Evolutionary conservation across 2,888 invertebrate species (phyloP), one percentile per base, ranked within the genome.

Genomic region (Tetragonisca angustula): DNA sequence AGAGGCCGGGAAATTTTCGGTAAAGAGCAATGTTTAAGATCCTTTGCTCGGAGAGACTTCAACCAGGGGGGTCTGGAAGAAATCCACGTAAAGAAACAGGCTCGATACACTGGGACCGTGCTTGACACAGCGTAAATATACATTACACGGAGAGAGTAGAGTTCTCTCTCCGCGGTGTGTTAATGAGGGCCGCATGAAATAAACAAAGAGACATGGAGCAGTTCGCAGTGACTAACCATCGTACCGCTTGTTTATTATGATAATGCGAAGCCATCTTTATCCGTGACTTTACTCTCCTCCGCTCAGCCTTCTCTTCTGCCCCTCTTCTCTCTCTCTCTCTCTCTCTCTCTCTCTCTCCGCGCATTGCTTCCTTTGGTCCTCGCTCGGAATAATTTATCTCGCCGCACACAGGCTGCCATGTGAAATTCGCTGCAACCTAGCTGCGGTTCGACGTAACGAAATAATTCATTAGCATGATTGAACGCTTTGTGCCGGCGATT

Each of bases 251-350:
- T 90, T 90, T 90, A 89, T 90, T 90, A 89, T 90, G 88, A 90
- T 90, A 90, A 90, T 90, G 89, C 86, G 85, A 76, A 81, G 87
- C 90, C 90, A 88, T 90, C 89, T 90, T 89, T 90, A 89, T 88
- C 84, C 88, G 76, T 76, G 83, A 79, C 88, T 83, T 81, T 85
- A 79, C 79, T 79, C 79, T 78, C 73, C 69, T 78, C 64, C 79
- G 68, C 27, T 71, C 56, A 65, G n/a, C 32, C 68, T 67, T 72
- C 62, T 52, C 32, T 32, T 32, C 4, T 32, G 32, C 32, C 32
- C 32, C 32, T 32, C 32, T 32, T 3, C 32, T 3, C 32, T 3
- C 43, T 43, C 43, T 43, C 43, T 43, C 9, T 36, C 36, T 36
- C 36, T 36, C 72, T 67, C 78, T 64, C 62, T 49, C 76, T 72